A percentile compares a stretch with the other conserved stretches of the same genome.
phyloP scores from a whole-genome alignment of 2,113 vertebrate species.

The Tachycineta bicolor region DNA sequence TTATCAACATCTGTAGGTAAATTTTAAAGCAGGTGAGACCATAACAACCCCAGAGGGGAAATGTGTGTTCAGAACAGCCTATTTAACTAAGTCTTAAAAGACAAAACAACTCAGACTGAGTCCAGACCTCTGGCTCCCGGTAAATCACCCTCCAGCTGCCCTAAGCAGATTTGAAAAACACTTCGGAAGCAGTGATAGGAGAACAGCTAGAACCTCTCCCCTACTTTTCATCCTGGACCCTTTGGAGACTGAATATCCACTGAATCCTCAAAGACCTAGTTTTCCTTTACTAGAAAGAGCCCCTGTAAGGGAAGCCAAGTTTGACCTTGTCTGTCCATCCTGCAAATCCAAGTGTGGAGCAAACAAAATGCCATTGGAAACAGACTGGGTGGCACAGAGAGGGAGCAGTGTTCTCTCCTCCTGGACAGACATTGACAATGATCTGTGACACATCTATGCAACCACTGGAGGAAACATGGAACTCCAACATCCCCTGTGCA shows the following conservation, averaged over 20 bases:
- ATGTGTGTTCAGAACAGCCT: not conserved
- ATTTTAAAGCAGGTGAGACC: not conserved
- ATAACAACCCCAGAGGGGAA: not conserved
- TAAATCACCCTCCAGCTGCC: not conserved
- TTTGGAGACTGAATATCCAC: not conserved
- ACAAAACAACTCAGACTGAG: not conserved
- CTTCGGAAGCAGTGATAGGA: not conserved
- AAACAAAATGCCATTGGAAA: not conserved
- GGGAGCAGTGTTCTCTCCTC: not conserved
- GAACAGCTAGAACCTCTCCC: not conserved
- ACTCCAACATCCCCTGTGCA: not conserved
- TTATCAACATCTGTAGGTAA: not conserved
- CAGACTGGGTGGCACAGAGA: accelerated
- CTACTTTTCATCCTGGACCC: not conserved
- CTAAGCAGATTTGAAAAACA: not conserved
- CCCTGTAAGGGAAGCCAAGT: not conserved
- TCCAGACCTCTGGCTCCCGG: not conserved
- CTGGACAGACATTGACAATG: not conserved
- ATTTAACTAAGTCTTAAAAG: not conserved
- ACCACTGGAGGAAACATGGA: not conserved
- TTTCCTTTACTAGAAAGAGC: not conserved
- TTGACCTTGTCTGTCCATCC: not conserved
- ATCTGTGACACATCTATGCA: not conserved
- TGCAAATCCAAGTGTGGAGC: not conserved
- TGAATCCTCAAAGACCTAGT: not conserved